Evolutionary conservation across 2,113 vertebrate species (phyloP), one percentile per base, ranked within the genome.

Genomic region (Mohoua ochrocephala): DNA sequence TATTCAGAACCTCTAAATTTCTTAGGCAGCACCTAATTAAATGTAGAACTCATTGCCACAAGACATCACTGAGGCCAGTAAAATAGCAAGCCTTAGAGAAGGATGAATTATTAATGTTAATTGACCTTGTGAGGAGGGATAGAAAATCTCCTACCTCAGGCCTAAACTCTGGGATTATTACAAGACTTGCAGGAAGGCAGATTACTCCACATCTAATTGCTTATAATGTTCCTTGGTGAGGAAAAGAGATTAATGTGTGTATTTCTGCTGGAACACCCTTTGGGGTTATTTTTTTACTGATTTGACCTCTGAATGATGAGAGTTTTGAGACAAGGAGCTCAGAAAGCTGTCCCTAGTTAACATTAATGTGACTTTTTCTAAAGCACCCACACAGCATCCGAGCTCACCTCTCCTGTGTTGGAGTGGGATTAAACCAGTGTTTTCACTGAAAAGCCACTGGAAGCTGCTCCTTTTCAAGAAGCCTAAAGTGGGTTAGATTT

Each of bases 51-150:
- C 30, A 8, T 89, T 81, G 86, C 89, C 68, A 88, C 60, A n/a
- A 88, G 95, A 74, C 50, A 92, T 86, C 59, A 35, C 37, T 59
- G 18, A 75, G 93, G 83, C 77, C 81, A 68, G 84, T 65, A 22
- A 91, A 94, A 89, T 33, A 82, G 52, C 69, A 95, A 82, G 90
- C 89, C 83, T 92, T 47, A 70, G 91, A 89, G 86, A 76, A 92
- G 67, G 81, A 89, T 95, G 79, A 94, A 94, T 96, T 96, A 95
- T 94, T 95, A 91, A 94, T 95, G 92, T 83, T 93, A 92, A 94
- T 93, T 95, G 94, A 94, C 91, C 92, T 93, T 95, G 80, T 67
- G 86, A 93, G 60, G 76, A 84, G 60, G 89, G 41, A 78, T 91
- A 87, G 71, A 68, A 91, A 91, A 67, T 86, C 87, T 95, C 69